Conservation (phyloP, 23 tunicate species). For the Ascidia mentula region DNA sequence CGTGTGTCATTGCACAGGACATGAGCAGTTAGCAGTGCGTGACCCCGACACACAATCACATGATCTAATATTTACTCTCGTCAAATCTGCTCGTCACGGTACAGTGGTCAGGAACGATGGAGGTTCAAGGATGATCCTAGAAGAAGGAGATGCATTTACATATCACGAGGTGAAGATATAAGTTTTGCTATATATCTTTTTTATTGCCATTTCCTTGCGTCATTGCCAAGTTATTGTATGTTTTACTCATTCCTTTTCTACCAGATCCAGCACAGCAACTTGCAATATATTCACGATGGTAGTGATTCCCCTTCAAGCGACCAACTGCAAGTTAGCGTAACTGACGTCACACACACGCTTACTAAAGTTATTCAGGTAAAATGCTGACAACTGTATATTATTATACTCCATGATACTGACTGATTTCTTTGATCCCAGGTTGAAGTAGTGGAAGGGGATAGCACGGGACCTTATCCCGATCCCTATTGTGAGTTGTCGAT, state of each 20-base stretch:
- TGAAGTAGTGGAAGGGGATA: constrained; percentile 23
- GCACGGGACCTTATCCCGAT: constrained; percentile 72
- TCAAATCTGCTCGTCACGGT: constrained; percentile 71
- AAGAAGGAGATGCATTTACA: constrained; percentile 78
- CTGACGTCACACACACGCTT: constrained; percentile 66
- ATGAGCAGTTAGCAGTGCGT: constrained; percentile 42
- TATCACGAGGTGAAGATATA: constrained; percentile 68
- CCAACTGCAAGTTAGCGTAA: constrained; percentile 84
- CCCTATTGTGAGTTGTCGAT: constrained; percentile 48
- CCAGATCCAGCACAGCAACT: constrained; percentile 31
- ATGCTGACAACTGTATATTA: neutral
- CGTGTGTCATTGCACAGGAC: too few relatives aligned
- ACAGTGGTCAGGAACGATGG: constrained; percentile 48
- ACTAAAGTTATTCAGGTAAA: constrained; percentile 80
- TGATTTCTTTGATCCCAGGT: constrained; percentile 28
- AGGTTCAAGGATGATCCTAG: constrained; percentile 38
- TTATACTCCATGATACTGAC: neutral
- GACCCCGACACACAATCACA: constrained; percentile 73
- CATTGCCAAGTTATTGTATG: neutral
- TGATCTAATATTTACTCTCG: constrained; percentile 80
- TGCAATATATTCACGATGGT: constrained; percentile 69
- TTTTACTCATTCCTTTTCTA: neutral
- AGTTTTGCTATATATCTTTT: too few relatives aligned
- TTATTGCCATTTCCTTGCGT: neutral
- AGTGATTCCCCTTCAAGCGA: constrained; percentile 21